Conservation (phyloP, 2,113 vertebrate species). For the Epinephelus cyanopodus region DNA sequence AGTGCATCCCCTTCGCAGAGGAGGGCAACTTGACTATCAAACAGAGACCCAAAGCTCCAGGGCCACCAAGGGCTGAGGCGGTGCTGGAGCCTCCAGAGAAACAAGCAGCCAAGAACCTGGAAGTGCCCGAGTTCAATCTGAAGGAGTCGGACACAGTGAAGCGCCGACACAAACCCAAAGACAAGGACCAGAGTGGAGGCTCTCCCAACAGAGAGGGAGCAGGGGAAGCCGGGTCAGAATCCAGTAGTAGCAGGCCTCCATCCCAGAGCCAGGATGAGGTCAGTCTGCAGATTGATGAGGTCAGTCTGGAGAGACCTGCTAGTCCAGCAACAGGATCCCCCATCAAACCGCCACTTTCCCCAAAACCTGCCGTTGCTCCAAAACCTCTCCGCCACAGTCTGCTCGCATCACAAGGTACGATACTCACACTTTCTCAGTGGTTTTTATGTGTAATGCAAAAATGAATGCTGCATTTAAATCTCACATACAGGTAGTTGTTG, state of each 20-base stretch:
- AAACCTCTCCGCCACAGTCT: slow-evolving; percentile 75
- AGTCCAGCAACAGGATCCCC: slow-evolving; percentile 66
- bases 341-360: slow-evolving; percentile 78
- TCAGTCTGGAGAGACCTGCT: slow-evolving; percentile 78
- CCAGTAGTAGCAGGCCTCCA: slow-evolving; percentile 14
- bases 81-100: slow-evolving; percentile 65
- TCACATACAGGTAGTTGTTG: neutral
- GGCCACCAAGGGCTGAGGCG: slow-evolving; percentile 74
- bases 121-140: slow-evolving; percentile 92
- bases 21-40: slow-evolving; percentile 98
- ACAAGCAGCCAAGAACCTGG: slow-evolving; percentile 33
- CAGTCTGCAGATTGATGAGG: slow-evolving; percentile 79
- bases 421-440: no score
- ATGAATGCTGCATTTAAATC: neutral
- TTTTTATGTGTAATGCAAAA: no score
- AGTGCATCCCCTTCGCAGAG: slow-evolving; percentile 97
- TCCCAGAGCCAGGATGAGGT: slow-evolving; percentile 52
- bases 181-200: slow-evolving; percentile 84
- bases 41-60: slow-evolving; percentile 92
- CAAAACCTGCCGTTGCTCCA: slow-evolving; percentile 68
- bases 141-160: slow-evolving; percentile 97
- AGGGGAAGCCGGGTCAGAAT: slow-evolving; percentile 6
- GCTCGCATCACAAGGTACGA: slow-evolving; percentile 69
- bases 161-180: slow-evolving; percentile 90
- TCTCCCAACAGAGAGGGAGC: slow-evolving; percentile 69